Evolutionary conservation across 2,888 invertebrate genomes (phyloP).

Genomic region (Hedychridium roseum): DNA sequence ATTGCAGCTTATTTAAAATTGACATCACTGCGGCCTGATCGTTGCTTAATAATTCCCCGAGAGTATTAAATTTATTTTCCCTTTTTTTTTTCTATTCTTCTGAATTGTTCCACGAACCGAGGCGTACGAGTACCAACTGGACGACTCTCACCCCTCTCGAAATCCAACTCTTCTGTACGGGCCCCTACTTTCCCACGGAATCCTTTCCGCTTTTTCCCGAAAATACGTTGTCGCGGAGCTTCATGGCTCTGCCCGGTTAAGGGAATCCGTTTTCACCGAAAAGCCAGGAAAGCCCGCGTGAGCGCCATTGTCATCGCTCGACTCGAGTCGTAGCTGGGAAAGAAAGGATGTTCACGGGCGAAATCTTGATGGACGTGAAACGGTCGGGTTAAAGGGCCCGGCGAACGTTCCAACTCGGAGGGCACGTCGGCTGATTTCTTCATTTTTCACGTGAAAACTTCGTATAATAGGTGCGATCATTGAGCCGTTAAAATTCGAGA

Average conservation of each 20-base stretch:
- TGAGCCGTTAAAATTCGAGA: no score
- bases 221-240: constrained; percentile 41
- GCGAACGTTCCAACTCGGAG: no score
- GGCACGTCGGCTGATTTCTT: neutral
- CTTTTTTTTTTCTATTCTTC: no score
- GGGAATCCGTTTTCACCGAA: constrained; percentile 33
- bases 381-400: constrained; percentile 1
- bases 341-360: constrained; percentile 29
- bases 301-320: constrained; percentile 20
- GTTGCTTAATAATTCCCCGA: no score
- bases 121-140: no score
- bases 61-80: no score
- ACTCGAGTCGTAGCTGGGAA: constrained; percentile 20
- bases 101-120: no score
- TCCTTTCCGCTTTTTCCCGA: constrained; percentile 56
- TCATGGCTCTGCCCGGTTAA: constrained; percentile 36
- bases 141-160: no score
- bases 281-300: constrained; percentile 17
- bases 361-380: constrained; percentile 55
- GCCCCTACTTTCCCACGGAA: constrained; percentile 58
- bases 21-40: no score
- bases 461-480: no score
- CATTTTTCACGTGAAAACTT: no score
- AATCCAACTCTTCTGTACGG: constrained; percentile 54
- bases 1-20: no score